Conservation (phyloP, 2,113 vertebrate species). For the Capreolus pygargus region DNA sequence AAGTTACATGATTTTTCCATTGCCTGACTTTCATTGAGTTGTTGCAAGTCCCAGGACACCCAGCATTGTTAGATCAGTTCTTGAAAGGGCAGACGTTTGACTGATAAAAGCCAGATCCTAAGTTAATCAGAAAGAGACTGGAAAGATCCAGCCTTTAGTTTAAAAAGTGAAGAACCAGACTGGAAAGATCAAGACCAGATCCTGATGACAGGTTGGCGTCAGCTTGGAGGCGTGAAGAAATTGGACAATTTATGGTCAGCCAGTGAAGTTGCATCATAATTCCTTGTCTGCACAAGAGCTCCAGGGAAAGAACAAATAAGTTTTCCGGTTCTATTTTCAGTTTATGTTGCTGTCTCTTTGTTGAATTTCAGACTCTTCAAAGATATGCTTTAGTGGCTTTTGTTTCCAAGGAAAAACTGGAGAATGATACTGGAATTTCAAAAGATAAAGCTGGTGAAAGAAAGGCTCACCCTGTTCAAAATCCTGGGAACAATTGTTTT, state of each 20-base stretch:
- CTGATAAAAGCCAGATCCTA: conserved; percentile 60
- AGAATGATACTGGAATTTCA: conserved; percentile 21
- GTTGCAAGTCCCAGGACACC: conserved; percentile 50
- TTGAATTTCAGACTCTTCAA: conserved; percentile 24
- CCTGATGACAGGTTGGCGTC: conserved; percentile 65
- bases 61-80: conserved; percentile 34
- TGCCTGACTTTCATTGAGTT: conserved; percentile 33
- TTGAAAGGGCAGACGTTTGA: conserved; percentile 54
- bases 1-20: conserved; percentile 24
- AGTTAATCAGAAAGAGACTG: conserved; percentile 54
- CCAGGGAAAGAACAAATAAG: conserved; percentile 47
- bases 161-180: conserved; percentile 57
- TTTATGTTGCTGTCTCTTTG: conserved; percentile 25
- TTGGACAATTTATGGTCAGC: conserved; percentile 64
- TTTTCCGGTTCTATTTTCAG: conserved; percentile 57
- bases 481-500: not conserved
- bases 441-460: not conserved
- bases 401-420: conserved; percentile 27
- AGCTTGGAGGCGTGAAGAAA: conserved; percentile 66
- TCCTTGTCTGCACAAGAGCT: conserved; percentile 44
- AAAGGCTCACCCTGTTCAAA: not conserved
- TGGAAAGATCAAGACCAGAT: conserved; percentile 69
- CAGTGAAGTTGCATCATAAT: conserved; percentile 31
- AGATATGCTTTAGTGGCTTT: not conserved
- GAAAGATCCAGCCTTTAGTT: conserved; percentile 39